Conservation (phyloP, 2,888 invertebrate species). For the Eupeodes luniger region DNA sequence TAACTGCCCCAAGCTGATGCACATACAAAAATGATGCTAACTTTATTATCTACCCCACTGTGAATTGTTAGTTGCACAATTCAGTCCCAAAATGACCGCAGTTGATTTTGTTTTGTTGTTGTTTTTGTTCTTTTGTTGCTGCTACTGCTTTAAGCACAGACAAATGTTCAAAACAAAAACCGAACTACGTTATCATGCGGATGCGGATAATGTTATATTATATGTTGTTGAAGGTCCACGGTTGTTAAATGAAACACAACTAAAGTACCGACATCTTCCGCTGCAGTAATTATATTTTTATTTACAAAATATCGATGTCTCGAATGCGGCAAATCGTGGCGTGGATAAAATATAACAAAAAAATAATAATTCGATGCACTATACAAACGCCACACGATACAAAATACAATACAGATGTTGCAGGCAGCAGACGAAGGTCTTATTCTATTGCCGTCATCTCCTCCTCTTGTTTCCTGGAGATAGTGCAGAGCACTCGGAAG, state of each 20-base stretch:
- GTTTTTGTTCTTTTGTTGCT: neutral
- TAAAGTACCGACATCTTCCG: conserved; percentile 46
- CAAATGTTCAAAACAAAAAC: conserved; percentile 22
- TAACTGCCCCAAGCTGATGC: too few species aligned
- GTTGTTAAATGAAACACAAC: neutral
- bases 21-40: too few species aligned
- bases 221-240: too few species aligned
- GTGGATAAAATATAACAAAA: conserved; percentile 13
- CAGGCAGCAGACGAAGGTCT: neutral
- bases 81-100: conserved; percentile 21
- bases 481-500: neutral
- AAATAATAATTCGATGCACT: conserved; percentile 1
- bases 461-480: neutral
- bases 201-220: conserved; percentile 3
- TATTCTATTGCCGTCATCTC: conserved; percentile 2
- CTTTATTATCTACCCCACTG: neutral
- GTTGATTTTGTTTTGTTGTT: neutral
- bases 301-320: conserved; percentile 44
- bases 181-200: conserved; percentile 19
- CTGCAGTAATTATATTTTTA: conserved; percentile 64
- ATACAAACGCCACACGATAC: neutral
- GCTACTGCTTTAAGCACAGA: neutral
- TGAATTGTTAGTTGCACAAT: neutral
- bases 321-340: conserved; percentile 48
- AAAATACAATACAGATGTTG: neutral